Conservation (phyloP, 1,140 invertebrate species). For the Saccostrea glomerata region DNA sequence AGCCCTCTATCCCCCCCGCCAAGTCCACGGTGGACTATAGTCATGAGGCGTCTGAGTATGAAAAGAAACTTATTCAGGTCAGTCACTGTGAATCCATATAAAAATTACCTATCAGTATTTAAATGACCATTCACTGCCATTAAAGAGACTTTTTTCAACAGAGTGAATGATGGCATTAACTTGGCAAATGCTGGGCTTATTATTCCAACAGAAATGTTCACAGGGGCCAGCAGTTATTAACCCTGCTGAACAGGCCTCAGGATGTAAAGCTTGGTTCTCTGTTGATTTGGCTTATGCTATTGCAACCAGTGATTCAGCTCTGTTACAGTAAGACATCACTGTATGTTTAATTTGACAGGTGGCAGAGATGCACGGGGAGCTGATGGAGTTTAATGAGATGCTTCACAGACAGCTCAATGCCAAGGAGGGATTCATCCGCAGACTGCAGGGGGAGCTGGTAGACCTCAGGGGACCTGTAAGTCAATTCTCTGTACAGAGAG, state of each 20-base stretch:
- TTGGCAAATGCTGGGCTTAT: no score
- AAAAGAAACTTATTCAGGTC: slow-evolving; percentile 93
- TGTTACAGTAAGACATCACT: not conserved
- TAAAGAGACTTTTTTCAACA: no score
- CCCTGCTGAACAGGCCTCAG: no score
- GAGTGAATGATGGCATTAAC: no score
- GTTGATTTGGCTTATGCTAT: no score
- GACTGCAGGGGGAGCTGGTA: slow-evolving; percentile 85
- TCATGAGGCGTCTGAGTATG: slow-evolving; percentile 89
- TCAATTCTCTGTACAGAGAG: not conserved
- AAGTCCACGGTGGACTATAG: slow-evolving; percentile 81
- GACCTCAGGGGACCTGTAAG: slow-evolving; percentile 84
- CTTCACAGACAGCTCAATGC: slow-evolving; percentile 81
- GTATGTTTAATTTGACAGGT: slow-evolving; percentile 81
- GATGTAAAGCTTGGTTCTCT: no score
- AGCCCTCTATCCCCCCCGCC: slow-evolving; percentile 76
- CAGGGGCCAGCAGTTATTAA: no score
- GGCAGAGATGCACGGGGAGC: slow-evolving; percentile 96
- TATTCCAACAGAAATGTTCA: no score
- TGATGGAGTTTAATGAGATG: slow-evolving; percentile 94
- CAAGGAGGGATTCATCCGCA: slow-evolving; percentile 84
- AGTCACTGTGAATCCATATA: not conserved
- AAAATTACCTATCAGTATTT: not conserved
- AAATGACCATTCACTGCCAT: no score
- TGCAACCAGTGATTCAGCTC: no score